A percentile compares a stretch with the other conserved stretches of the same genome.
phyloP scores from a whole-genome alignment of 2,113 vertebrate species.

The Paracanthobrama guichenoti region DNA sequence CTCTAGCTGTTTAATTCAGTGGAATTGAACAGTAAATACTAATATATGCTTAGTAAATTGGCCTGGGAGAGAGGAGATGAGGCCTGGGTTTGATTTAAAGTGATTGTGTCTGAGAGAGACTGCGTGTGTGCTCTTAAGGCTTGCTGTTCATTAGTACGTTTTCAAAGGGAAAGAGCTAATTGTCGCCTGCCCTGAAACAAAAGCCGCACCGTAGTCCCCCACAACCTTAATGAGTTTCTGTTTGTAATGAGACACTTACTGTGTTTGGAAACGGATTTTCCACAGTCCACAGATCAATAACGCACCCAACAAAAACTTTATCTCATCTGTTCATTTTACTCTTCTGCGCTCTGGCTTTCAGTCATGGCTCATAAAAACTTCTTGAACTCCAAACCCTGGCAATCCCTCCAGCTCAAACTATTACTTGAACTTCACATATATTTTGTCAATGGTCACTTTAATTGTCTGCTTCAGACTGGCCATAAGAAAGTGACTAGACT shows the following conservation, averaged over 20 bases:
- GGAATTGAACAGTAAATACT: conserved; percentile 64
- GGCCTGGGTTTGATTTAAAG: conserved; percentile 38
- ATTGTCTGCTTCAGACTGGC: conserved; percentile 12
- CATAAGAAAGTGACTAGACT: background rate
- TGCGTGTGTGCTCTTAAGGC: background rate
- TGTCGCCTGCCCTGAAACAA: conserved; percentile 65
- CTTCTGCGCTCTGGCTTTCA: conserved; percentile 43
- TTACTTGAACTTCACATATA: background rate
- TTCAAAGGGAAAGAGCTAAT: conserved; percentile 69
- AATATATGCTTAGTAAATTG: conserved; percentile 50
- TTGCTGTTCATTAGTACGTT: conserved; percentile 65
- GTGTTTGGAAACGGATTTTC: conserved; percentile 38
- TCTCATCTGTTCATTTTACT: conserved; percentile 54
- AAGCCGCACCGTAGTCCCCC: conserved; percentile 42
- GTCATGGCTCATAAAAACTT: background rate
- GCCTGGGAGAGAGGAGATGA: conserved; percentile 31
- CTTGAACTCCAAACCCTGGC: background rate
- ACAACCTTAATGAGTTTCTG: conserved; percentile 64
- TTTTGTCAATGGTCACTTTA: conserved; percentile 7
- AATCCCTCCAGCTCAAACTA: background rate
- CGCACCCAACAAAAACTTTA: conserved; percentile 20
- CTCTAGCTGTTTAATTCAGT: conserved; percentile 44
- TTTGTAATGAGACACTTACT: conserved; percentile 42
- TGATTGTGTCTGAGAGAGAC: conserved; percentile 39
- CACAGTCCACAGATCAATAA: conserved; percentile 45